Conservation (phyloP, 2,888 invertebrate genomes). For the Melanargia galathea region DNA sequence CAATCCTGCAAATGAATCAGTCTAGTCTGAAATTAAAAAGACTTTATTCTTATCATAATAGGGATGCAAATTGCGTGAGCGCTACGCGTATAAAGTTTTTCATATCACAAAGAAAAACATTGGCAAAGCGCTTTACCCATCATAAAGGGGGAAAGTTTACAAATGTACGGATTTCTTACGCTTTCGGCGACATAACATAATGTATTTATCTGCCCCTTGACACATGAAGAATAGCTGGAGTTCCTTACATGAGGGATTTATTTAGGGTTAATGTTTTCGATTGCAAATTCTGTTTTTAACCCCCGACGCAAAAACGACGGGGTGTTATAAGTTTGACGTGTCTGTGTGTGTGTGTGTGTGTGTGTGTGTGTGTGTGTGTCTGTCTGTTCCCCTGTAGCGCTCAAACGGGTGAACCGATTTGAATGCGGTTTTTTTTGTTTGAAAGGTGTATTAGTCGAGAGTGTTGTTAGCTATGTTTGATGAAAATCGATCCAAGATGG, state of each 20-base stretch:
- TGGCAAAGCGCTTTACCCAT: constrained; percentile 70
- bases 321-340: too few relatives aligned
- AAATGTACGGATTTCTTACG: constrained; percentile 80
- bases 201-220: constrained; percentile 80
- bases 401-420: too few relatives aligned
- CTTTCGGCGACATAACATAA: constrained; percentile 77
- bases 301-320: too few relatives aligned
- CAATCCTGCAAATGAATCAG: constrained; percentile 71
- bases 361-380: too few relatives aligned
- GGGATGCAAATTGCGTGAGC: constrained; percentile 46
- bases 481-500: too few relatives aligned
- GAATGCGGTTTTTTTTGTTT: too few relatives aligned
- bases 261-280: constrained; percentile 62
- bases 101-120: constrained; percentile 77
- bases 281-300: constrained; percentile 48
- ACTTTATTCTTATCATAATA: constrained; percentile 33
- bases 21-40: constrained; percentile 39
- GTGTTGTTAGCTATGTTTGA: too few relatives aligned
- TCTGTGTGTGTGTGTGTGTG: too few relatives aligned
- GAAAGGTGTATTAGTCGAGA: too few relatives aligned
- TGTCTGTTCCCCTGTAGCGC: too few relatives aligned
- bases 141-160: constrained; percentile 81
- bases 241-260: constrained; percentile 68
- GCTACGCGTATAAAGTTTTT: constrained; percentile 64
- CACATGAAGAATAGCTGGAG: constrained; percentile 73